A percentile compares a stretch with the other conserved stretches of the same genome.
Evolutionary conservation across 2,797 vertebrate species (phyloP).

Genomic region (Loriculus beryllinus): DNA sequence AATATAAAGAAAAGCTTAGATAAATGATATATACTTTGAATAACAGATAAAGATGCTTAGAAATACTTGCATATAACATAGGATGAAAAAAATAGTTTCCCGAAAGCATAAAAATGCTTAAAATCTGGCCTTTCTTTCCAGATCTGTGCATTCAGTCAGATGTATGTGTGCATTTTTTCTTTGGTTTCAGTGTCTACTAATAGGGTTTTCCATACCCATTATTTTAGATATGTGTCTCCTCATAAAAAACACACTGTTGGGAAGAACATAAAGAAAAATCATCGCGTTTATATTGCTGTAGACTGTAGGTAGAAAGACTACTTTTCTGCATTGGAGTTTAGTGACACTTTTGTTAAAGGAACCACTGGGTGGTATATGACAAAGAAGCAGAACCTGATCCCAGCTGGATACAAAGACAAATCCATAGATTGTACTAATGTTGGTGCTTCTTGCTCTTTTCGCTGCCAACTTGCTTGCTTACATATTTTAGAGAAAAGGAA

Average conservation of each 20-base stretch:
- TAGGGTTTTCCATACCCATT: background rate
- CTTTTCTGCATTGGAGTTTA: background rate
- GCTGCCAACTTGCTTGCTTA: background rate
- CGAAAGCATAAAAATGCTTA: background rate
- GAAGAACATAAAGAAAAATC: background rate
- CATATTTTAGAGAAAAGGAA: background rate
- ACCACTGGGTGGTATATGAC: background rate
- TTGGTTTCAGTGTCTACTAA: background rate
- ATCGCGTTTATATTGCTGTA: background rate
- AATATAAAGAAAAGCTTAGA: background rate
- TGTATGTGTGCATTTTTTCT: background rate
- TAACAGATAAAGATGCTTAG: background rate
- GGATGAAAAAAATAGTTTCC: background rate
- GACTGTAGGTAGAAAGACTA: background rate
- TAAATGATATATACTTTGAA: background rate
- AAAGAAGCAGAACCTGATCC: background rate
- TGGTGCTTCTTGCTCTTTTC: background rate
- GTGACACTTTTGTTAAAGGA: background rate
- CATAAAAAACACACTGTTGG: background rate
- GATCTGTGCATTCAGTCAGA: background rate
- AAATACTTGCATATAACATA: background rate
- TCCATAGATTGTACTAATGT: background rate
- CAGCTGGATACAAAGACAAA: background rate
- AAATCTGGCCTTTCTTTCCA: background rate
- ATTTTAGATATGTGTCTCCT: background rate